phyloP scores from a whole-genome alignment of 2,113 vertebrate species.

The Columba janthina region DNA sequence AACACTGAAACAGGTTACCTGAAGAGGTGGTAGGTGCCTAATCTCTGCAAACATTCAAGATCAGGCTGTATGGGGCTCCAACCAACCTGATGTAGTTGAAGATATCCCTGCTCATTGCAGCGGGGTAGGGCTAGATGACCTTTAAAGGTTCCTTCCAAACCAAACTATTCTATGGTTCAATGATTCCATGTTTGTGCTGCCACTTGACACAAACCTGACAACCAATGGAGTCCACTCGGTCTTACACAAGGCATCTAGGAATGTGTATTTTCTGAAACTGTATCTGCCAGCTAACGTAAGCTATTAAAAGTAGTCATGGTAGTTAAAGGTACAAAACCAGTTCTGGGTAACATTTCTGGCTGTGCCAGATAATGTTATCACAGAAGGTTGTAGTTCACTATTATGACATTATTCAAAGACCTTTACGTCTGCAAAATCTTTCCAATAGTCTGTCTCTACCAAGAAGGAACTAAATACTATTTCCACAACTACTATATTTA shows the following conservation, averaged over 20 bases:
- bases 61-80: background rate
- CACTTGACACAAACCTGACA: background rate
- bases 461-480: background rate
- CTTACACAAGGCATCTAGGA: background rate
- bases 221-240: rapidly evolving
- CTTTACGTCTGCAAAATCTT: background rate
- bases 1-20: background rate
- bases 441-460: background rate
- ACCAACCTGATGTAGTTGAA: background rate
- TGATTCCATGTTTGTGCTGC: background rate
- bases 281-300: background rate
- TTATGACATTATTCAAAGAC: background rate
- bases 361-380: background rate
- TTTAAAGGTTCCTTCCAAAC: background rate
- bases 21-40: background rate
- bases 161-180: background rate
- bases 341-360: background rate
- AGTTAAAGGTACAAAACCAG: background rate
- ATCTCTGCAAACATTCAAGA: background rate
- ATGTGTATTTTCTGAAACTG: background rate
- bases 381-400: background rate
- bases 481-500: background rate
- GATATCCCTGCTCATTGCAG: background rate
- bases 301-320: background rate
- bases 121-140: background rate